Base-by-base conservation (phyloP, 2,888 invertebrate genomes). In the Agrotis ipsilon region DNA sequence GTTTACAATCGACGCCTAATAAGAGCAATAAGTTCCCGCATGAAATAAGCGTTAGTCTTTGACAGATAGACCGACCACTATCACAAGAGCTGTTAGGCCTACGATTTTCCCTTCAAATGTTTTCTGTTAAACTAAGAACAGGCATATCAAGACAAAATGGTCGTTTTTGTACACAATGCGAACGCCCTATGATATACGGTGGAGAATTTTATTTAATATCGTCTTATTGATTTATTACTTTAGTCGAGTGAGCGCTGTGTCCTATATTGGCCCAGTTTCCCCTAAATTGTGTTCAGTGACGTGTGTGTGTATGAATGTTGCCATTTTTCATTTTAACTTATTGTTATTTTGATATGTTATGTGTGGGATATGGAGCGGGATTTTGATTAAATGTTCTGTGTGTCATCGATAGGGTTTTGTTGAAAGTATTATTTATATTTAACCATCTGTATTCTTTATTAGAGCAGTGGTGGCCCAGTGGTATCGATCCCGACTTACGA, bases 121-220 rank as follows among this genome's bases (percentile, higher is more conserved):
- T 72, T 79, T 74, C 73, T 74, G 61, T 19, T 21, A 16, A 54
- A 57, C 63, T 77, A 72, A 84, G 80, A 85, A 80, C 70, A 69
- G 76, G 72, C 61, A 80, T 85, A 59, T 87, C 93, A 82, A 43
- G 55, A 59, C 73, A 86, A 55, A 78, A 66, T 90, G 93, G 94
- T 81, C 89, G 87, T 90, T 91, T 91, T 91, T 91, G 88, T 88
- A 88, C 86, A 90, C 83, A 85, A 84, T 84, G 69, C 70, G 80
- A 75, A 90, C 89, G 88, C 90, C 87, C 88, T 90, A 87, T 92
- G 92, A 94, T 94, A 93, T 93, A 94, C 90, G 91, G 87, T 87
- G 89, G 91, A 90, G 91, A 92, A 93, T 94, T 86, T 94, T 94
- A 94, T 95, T 94, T 93, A 94, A 95, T 94, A 95, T 93, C 89